Evolutionary conservation across 1,140 invertebrate genomes (phyloP), one percentile per base, ranked within the genome.

Genomic region (Myzus persicae): DNA sequence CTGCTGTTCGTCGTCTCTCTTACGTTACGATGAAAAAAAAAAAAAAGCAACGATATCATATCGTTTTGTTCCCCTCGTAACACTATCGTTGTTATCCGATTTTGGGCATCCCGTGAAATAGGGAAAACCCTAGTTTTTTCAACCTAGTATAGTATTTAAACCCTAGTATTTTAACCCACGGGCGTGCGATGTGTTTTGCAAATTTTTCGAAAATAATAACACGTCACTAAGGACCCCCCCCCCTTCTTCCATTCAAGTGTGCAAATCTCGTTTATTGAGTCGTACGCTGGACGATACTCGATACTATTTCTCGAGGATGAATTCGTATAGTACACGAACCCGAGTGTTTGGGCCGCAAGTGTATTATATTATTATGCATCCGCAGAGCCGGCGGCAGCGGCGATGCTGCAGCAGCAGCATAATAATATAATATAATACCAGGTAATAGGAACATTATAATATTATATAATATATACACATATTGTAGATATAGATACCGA

Each of bases 251-350:
- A n/a, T n/a, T n/a, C 14, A 36, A 76, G 59, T 36, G 59, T 2
- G 36, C 59, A 67, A 67, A 76, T n/a, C 31, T n/a, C 31, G 59
- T 76, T 76, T 76, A 76, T 76, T n/a, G 59, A 18, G 59, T n/a
- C 31, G 59, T n/a, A 76, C n/a, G n/a, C 31, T 14, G 1, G 31
- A 76, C n/a, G 31, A 76, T 18, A 76, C 59, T n/a, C 31, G 59
- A 76, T 76, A 67, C 31, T 18, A 18, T 20, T 18, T 36, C 59
- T 76, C n/a, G 59, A 76, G 4, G 14, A 76, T 14, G 31, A 76
- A 76, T 76, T 76, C 31, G n/a, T n/a, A n/a, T n/a, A 76, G 59
- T 76, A 76, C n/a, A 76, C 59, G 59, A 76, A 76, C 59, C n/a
- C 59, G 59, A 67, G 0, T 67, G 14, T 18, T 18, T n/a, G n/a